Evolutionary conservation across 1,140 invertebrate species (phyloP).

Genomic region (Penaeus vannamei): DNA sequence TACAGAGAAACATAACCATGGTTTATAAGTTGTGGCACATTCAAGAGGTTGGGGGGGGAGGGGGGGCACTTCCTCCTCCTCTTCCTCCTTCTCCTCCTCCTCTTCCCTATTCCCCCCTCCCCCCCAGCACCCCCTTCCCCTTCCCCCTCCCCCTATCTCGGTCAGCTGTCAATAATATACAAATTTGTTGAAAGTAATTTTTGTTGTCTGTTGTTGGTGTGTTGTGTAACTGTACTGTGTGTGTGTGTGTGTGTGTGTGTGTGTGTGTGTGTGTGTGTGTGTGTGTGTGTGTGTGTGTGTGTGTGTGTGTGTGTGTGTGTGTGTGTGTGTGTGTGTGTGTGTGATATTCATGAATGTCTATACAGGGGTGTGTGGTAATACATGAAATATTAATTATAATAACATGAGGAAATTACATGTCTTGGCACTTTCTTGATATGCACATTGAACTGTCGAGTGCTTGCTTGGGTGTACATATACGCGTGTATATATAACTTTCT

Average conservation of each 20-base stretch:
- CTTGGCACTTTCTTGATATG: too few species aligned
- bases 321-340: constrained; percentile 12
- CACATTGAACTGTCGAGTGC: too few species aligned
- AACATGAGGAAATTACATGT: too few species aligned
- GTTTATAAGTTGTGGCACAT: constrained; percentile 45
- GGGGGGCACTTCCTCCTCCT: background rate
- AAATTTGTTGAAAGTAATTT: too few species aligned
- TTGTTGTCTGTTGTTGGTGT: too few species aligned
- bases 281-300: constrained; percentile 33
- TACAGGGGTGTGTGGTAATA: too few species aligned
- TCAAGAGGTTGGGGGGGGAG: too few species aligned
- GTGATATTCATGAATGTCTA: too few species aligned
- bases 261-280: constrained; percentile 2
- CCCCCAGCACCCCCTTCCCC: background rate
- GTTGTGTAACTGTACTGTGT: too few species aligned
- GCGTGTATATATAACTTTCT: background rate
- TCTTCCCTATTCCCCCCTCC: background rate
- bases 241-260: background rate
- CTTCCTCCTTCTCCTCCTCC: background rate
- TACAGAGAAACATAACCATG: constrained; percentile 54
- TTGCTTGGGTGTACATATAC: too few species aligned
- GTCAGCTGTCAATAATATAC: background rate
- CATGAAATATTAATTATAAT: too few species aligned
- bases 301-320: constrained; percentile 22
- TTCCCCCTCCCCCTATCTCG: background rate